phyloP scores from a whole-genome alignment of 2,113 vertebrate species.

The Calidris pugnax region DNA sequence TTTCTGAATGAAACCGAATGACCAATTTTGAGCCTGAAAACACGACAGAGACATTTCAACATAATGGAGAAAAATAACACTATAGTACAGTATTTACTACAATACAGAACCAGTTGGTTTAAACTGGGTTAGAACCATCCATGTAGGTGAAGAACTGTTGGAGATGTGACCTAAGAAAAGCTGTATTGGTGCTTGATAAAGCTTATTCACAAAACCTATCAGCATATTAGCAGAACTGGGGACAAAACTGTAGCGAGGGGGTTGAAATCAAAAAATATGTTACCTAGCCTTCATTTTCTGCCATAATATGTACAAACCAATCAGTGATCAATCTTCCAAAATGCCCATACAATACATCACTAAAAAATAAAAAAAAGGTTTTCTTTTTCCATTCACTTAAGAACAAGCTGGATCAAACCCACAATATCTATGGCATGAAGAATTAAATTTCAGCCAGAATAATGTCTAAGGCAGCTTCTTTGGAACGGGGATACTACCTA shows the following conservation, averaged over 20 bases:
- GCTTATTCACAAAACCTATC: not conserved
- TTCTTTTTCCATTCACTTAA: not conserved
- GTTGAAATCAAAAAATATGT: not conserved
- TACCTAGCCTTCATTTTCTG: not conserved
- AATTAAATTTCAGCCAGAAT: not conserved
- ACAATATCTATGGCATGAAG: not conserved
- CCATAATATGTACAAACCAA: not conserved
- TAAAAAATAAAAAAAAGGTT: not conserved
- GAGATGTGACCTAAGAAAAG: not conserved
- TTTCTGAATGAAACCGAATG: not conserved
- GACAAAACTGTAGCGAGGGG: not conserved
- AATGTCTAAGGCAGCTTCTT: not conserved
- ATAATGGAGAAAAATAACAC: not conserved
- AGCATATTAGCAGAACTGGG: not conserved
- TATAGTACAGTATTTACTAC: not conserved
- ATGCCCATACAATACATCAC: not conserved
- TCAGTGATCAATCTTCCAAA: not conserved
- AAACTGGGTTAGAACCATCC: not conserved
- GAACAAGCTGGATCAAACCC: not conserved
- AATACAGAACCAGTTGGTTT: not conserved
- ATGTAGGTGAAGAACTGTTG: not conserved
- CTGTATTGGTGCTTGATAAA: not conserved
- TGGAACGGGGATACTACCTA: not conserved
- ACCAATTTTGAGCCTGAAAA: not conserved
- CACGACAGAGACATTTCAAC: not conserved